A percentile compares a stretch with the other conserved stretches of the same genome.
Conservation (phyloP, 2,113 vertebrate species). For the Charina bottae region DNA sequence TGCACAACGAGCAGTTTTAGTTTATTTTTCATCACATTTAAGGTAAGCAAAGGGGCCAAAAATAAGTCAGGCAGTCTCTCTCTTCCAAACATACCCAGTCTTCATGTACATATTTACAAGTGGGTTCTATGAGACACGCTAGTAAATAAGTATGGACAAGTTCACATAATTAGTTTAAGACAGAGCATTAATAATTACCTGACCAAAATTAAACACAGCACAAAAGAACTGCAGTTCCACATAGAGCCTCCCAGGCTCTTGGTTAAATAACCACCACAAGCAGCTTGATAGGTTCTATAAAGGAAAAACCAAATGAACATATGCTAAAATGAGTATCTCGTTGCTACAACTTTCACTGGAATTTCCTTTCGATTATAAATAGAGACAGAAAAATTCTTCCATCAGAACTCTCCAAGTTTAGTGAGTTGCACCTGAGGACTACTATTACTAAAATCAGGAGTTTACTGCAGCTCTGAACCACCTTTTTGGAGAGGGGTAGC, state of each 20-base stretch:
- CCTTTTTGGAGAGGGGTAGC: not conserved
- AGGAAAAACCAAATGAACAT: constrained; percentile 29
- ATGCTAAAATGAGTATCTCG: not conserved
- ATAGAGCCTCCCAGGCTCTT: constrained; percentile 86
- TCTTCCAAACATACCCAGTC: not conserved
- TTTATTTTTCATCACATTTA: not conserved
- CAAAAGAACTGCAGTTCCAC: constrained; percentile 97
- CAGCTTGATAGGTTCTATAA: constrained; percentile 92
- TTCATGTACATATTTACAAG: not conserved
- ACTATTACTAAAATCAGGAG: not conserved
- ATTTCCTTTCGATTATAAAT: not conserved
- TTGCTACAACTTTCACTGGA: not conserved
- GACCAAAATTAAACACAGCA: constrained; percentile 92
- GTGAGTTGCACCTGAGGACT: not conserved
- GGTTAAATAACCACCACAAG: constrained; percentile 92
- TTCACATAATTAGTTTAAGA: not conserved
- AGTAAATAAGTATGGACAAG: not conserved
- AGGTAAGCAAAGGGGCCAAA: not conserved
- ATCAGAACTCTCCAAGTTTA: not conserved
- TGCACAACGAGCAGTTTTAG: not conserved
- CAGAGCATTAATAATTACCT: constrained; percentile 77
- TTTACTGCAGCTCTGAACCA: not conserved
- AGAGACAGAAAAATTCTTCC: not conserved
- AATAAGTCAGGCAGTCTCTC: not conserved
- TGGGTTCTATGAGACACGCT: not conserved